Evolutionary conservation across 2,113 vertebrate species (phyloP).

Genomic region (Myodes glareolus): DNA sequence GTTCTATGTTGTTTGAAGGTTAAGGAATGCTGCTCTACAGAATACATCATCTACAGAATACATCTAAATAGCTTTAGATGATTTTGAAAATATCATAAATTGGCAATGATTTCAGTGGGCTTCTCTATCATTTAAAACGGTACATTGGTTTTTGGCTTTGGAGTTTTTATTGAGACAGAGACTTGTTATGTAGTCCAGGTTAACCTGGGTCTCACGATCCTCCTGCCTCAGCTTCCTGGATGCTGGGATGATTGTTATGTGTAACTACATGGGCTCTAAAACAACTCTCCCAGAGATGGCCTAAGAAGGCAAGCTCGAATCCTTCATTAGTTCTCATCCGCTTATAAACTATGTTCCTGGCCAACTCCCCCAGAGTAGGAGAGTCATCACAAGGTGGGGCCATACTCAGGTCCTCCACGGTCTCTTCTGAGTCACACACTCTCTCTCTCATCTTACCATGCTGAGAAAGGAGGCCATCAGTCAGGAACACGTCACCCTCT

Average conservation of each 20-base stretch:
- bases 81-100: conserved; percentile 23
- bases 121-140: background rate
- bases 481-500: background rate
- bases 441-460: background rate
- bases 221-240: background rate
- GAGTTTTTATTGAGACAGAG: background rate
- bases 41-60: background rate
- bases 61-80: conserved; percentile 27
- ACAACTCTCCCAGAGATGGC: background rate
- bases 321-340: background rate
- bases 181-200: background rate
- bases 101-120: conserved; percentile 12
- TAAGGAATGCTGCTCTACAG: background rate
- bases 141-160: background rate
- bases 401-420: no score
- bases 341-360: background rate
- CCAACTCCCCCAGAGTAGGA: background rate
- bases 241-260: background rate
- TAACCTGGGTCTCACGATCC: background rate
- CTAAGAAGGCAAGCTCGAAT: background rate
- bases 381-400: background rate
- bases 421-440: background rate
- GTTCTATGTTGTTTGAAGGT: conserved; percentile 27
- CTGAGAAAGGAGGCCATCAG: background rate
- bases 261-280: background rate